A percentile compares a stretch with the other conserved stretches of the same genome.
These are phyloP conservation scores for Periparus ater DNA, from an alignment of 2,797 vertebrate species.

Conservation along the genomic window DNA sequence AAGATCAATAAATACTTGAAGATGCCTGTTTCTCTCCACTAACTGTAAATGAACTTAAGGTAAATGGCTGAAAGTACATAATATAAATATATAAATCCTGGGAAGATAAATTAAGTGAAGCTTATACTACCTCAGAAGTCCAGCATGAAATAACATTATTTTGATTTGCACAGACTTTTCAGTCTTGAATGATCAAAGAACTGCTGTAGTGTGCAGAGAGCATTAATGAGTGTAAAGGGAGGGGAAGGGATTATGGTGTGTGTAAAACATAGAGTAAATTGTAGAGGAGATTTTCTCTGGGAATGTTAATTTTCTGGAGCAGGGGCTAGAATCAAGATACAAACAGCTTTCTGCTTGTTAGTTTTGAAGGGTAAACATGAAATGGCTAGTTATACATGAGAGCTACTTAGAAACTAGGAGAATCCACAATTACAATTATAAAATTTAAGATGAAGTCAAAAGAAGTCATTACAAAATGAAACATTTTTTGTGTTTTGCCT, in stretches of 20 bases:
- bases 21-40: not conserved
- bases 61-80: not conserved
- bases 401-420: not conserved
- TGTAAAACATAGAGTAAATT: not conserved
- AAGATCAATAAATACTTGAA: not conserved
- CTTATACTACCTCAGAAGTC: not conserved
- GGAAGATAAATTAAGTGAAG: not conserved
- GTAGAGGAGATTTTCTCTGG: not conserved
- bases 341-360: not conserved
- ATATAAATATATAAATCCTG: not conserved
- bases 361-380: not conserved
- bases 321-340: not conserved
- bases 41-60: not conserved
- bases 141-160: not conserved
- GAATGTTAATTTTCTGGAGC: not conserved
- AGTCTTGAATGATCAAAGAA: constrained; percentile 25
- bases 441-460: not conserved
- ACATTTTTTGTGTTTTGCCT: not conserved
- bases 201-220: not conserved
- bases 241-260: not conserved
- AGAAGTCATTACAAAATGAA: not conserved
- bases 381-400: not conserved
- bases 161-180: constrained; percentile 13
- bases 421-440: not conserved
- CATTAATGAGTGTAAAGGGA: not conserved